A percentile compares a stretch with the other conserved stretches of the same genome.
Evolutionary conservation across 1,140 invertebrate genomes (phyloP).

Genomic region (Calephelis virginiensis): DNA sequence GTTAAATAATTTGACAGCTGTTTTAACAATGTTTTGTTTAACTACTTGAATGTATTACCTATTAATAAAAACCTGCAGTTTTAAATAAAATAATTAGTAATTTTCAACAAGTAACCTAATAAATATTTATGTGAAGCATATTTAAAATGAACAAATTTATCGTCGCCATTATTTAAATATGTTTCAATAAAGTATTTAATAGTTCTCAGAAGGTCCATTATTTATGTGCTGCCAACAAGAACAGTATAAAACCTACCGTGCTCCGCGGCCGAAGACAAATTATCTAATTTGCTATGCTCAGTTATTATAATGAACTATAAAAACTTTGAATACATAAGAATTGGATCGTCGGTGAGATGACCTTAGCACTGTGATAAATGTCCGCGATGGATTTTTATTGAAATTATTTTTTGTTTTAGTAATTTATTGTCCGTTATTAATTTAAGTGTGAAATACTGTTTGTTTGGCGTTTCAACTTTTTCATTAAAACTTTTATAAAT

Average conservation of each 20-base stretch:
- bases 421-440: no score
- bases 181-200: conserved; percentile 29
- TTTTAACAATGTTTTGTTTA: no score
- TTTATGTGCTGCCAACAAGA: conserved; percentile 49
- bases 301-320: conserved; percentile 60
- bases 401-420: no score
- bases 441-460: no score
- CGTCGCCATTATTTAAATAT: conserved; percentile 37
- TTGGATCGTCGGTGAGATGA: not conserved
- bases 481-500: no score
- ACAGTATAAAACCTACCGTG: not conserved
- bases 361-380: not conserved
- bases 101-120: conserved; percentile 10
- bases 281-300: conserved; percentile 56
- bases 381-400: not conserved
- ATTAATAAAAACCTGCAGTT: conserved; percentile 8
- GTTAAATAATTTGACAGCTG: no score
- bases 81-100: not conserved
- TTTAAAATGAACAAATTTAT: conserved; percentile 46
- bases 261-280: conserved; percentile 57
- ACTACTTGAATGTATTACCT: no score
- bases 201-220: conserved; percentile 52
- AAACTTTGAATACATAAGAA: not conserved
- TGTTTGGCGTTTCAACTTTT: no score
- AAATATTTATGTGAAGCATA: conserved; percentile 23